These are phyloP conservation scores for Drosophila azteca DNA, from an alignment of 1,140 invertebrate species.

Conservation along the genomic window DNA sequence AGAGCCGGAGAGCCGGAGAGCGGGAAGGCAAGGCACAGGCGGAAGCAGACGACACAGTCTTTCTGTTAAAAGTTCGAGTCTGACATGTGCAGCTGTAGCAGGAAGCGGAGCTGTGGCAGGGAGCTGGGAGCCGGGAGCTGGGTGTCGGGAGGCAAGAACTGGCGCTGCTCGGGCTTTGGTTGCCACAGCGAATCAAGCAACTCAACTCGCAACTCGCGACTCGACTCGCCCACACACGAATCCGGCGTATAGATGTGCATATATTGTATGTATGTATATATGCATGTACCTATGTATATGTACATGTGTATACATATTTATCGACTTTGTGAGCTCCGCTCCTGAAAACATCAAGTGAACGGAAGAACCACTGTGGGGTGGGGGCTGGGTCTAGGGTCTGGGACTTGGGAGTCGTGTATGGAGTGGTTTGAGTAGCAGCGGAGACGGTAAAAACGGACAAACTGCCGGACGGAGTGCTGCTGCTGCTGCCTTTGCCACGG, in stretches of 20 bases:
- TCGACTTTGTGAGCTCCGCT: conserved; percentile 80
- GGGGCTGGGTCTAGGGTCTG: conserved; percentile 7
- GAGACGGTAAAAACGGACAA: conserved; percentile 17
- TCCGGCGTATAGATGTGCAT: conserved; percentile 1
- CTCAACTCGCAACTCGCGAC: conserved; percentile 14
- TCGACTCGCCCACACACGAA: conserved; percentile 12
- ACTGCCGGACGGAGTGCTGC: conserved; percentile 19
- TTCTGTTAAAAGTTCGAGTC: conserved; percentile 73
- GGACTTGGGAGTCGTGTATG: neutral
- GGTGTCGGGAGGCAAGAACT: neutral
- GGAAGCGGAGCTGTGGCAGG: conserved; percentile 11
- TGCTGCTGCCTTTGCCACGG: conserved; percentile 59
- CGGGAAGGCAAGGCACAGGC: conserved; percentile 22
- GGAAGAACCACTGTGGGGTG: conserved; percentile 52
- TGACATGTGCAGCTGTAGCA: conserved; percentile 70
- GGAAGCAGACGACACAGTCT: conserved; percentile 65
- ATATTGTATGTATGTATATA: neutral
- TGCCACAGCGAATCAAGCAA: no score
- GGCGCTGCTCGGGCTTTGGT: neutral
- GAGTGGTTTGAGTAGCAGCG: conserved; percentile 61
- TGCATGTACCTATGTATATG: conserved; percentile 10
- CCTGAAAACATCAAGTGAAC: conserved; percentile 79
- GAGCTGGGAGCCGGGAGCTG: neutral
- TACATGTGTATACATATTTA: conserved; percentile 70
- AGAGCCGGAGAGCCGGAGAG: neutral